Evolutionary conservation across 1,140 invertebrate genomes (phyloP), one percentile per base, ranked within the genome.

Genomic region (Zaprionus taronus): DNA sequence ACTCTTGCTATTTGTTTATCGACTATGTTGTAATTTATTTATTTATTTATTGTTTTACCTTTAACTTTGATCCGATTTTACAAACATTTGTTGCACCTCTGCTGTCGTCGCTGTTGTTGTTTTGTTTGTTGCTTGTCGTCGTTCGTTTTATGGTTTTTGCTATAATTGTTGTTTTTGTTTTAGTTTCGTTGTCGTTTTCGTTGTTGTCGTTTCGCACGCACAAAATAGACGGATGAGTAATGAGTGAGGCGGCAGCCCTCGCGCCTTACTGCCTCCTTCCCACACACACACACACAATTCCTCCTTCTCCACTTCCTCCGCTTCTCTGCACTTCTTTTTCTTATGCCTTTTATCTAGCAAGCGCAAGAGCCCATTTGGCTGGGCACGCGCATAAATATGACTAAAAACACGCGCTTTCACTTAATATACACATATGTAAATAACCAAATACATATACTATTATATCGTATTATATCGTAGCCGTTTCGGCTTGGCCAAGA

Each of bases 51-150:
- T 15, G 22, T 41, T 75, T 87, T 56, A 90, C 78, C 78, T 89
- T 81, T 58, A 81, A 67, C 66, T 89, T 64, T 67, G 66, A 53
- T 80, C 11, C 63, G 68, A 78, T 77, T 79, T 66, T 66, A 72
- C 85, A 84, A 89, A 81, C 84, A 89, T 89, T 89, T 89, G 84
- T 89, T 89, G 84, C 75, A 60, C 75, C 68, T 72, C 36, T 66
- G 79, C 49, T 70, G 68, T 36, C 57, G 72, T 51, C 70, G 65
- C 67, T 83, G 41, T n/a, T n/a, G 15, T 63, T 47, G 6, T 17
- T 67, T 76, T 62, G 74, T 61, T 63, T 53, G 44, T 17, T 51
- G 31, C 15, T 67, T 68, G 79, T 55, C 62, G 74, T 73, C 36
- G 69, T 69, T 69, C 41, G 51, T 61, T 71, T 71, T 38, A 17